Evolutionary conservation across 2,113 vertebrate genomes (phyloP), one percentile per base, ranked within the genome.

Genomic region (Zosterops japonicus): DNA sequence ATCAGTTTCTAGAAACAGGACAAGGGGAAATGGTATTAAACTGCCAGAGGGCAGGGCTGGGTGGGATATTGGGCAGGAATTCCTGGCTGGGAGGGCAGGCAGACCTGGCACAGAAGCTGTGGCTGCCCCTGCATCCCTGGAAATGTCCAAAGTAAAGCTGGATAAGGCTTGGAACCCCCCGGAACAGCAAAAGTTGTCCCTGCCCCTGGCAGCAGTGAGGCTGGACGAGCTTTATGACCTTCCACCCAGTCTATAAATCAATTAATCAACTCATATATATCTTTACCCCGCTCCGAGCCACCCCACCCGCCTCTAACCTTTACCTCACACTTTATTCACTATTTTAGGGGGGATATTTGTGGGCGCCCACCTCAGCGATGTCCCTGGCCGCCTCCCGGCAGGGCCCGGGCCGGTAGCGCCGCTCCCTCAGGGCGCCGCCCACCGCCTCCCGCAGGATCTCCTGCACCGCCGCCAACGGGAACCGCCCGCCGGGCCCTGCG

Each of bases 391-490:
- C 97, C 78, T 99, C 98, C 91, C 98, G 97, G 94, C 99, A 98
- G 46, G 98, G 95, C 31, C 98, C 98, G 1, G 97, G 97, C 89
- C 99, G 99, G 92, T 99, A 99, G 41, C 96, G 96, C 96, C 97
- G 98, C 72, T 99, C 98, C 94, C 98, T 97, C 53, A 99, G 97
- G 75, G 97, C 98, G 81, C 80, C 98, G 25, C 94, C 97, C 35
- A 99, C 95, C 41, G 98, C 99, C 2, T 99, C 99, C 97, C 97
- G 97, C 96, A 99, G 97, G 92, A 99, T 99, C 28, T 94, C 96
- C 29, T 97, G 97, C 87, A 99, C 98, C 29, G 87, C 94, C 15
- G 81, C 56, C 72, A 96, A 96, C 29, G 99, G 98, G 95, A 99
- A 99, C 56, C 94, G 97, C 84, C 90, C 86, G 44, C 25, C 19